Base-by-base conservation (phyloP, 1,140 invertebrate genomes). In the Aphaenogaster rudis region DNA sequence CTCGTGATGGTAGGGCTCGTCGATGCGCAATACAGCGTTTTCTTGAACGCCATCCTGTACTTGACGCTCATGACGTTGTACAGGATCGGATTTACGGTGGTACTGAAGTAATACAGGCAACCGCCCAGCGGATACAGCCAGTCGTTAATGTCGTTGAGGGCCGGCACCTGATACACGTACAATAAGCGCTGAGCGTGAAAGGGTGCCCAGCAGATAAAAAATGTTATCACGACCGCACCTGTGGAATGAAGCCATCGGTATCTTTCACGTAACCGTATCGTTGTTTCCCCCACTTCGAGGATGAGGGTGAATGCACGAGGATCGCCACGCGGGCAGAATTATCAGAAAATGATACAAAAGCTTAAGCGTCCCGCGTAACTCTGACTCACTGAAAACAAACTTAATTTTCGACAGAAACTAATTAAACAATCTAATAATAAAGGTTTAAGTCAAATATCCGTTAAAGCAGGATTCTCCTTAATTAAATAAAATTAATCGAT, bases 121-220 rank as follows among this genome's bases (percentile, higher is more conserved):
- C 98, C 98, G 9, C 97, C 96, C 8, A 98, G 96, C 64, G 97
- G 97, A 94, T 98, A 98, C 39, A 99, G 96, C 96, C 97, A 97
- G 90, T 97, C 97, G 93, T 98, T 98, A 72, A 98, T 96, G 79
- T 96, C 96, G 59, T 96, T 97, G 92, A 96, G 95, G 5, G 94
- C 94, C 63, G 95, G 95, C 45, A 96, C 93, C 79, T 96, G 95
- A 76, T 98, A 97, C 48, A 97, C 96, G 91, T 97, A 97, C 92
- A 98, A 96, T 69, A 99, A 95, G 4, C 98, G 96, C 95, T 99
- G 99, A 64, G 98, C 97, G 94, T 99, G 99, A 96, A 99, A 99
- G 33, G 99, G 99, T 0, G 98, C 98, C 98, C 99, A 99, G 95
- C 98, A 99, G 5, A 99, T 95, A 96, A 99, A 99, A 96, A 99